Evolutionary conservation across 2,888 invertebrate genomes (phyloP).

Genomic region (Sinelater perroti): DNA sequence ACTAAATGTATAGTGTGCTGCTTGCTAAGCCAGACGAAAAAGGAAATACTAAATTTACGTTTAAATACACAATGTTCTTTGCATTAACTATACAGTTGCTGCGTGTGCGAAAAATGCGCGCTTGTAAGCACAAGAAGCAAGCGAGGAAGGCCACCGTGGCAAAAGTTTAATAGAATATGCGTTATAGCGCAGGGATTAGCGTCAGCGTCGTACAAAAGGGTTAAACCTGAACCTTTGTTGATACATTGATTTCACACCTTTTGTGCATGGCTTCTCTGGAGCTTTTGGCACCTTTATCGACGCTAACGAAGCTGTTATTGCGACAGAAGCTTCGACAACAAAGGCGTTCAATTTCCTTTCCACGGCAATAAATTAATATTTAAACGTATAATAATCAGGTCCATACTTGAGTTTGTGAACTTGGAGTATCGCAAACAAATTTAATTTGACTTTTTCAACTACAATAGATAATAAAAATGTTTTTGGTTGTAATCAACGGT

Average conservation of each 20-base stretch:
- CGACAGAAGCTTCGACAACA: slow-evolving; percentile 29
- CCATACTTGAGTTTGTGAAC: too few species aligned
- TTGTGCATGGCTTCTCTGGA: slow-evolving; percentile 37
- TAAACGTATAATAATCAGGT: too few species aligned
- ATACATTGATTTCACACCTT: slow-evolving; percentile 42
- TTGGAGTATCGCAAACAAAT: too few species aligned
- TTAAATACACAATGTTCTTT: slow-evolving; percentile 1
- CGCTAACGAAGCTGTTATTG: slow-evolving; percentile 33
- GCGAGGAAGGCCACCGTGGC: too few species aligned
- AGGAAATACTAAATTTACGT: neutral
- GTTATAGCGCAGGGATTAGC: slow-evolving; percentile 38
- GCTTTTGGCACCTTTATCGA: slow-evolving; percentile 31
- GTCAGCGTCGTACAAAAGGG: slow-evolving; percentile 42
- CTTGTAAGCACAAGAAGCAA: too few species aligned
- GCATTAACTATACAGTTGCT: neutral
- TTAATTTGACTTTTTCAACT: too few species aligned
- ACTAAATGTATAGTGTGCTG: neutral
- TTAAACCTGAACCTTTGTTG: slow-evolving; percentile 43
- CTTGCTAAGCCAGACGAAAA: neutral
- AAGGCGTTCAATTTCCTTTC: slow-evolving; percentile 17
- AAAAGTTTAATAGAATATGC: slow-evolving; percentile 35
- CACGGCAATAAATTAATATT: slow-evolving; percentile 12
- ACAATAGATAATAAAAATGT: too few species aligned
- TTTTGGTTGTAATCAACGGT: too few species aligned
- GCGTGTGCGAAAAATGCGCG: too few species aligned